Evolutionary conservation across 2,797 vertebrate species (phyloP), one percentile per base, ranked within the genome.

Genomic region (Artibeus jamaicensis): DNA sequence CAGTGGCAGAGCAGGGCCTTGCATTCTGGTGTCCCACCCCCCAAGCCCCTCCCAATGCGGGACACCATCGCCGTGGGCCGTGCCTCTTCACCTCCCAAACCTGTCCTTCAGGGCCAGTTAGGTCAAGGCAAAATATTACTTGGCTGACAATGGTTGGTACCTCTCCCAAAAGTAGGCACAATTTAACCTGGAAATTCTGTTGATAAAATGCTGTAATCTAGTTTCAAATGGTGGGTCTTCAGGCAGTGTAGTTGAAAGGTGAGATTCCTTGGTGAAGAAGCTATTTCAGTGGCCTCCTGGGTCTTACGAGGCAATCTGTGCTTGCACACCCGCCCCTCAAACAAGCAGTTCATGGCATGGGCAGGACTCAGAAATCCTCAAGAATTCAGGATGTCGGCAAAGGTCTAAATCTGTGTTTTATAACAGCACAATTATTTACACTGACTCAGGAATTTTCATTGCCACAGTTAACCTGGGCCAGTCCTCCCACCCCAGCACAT

Each of bases 321-420:
- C 89, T 96, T 94, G 77, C 50, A 77, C 14, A 95, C 87, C 48
- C 79, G 59, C 26, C 67, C 53, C 79, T 86, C 84, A 77, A 73
- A 86, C n/a, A 94, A 92, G 46, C 50, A 76, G 74, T 94, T 81
- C 53, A 9, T 34, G 59, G 86, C 78, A 83, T 94, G 42, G 83
- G 93, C 82, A 95, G 53, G 84, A 91, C 82, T 96, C 88, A 96
- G 93, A 97, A 89, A 96, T 94, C 77, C 91, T 96, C 81, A 95
- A 95, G 93, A 96, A 97, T 96, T 97, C 92, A 93, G 84, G 94
- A 94, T 93, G 94, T 97, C 90, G 93, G 87, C 94, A 91, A 96
- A 97, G 90, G 94, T 95, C 95, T 92, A 97, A 96, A 91, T 95
- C 71, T 83, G 70, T 91, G 82, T 89, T 96, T 95, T 77, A 94